These are phyloP conservation scores for Zalophus californianus DNA, from an alignment of 2,797 vertebrate species.

Conservation along the genomic window DNA sequence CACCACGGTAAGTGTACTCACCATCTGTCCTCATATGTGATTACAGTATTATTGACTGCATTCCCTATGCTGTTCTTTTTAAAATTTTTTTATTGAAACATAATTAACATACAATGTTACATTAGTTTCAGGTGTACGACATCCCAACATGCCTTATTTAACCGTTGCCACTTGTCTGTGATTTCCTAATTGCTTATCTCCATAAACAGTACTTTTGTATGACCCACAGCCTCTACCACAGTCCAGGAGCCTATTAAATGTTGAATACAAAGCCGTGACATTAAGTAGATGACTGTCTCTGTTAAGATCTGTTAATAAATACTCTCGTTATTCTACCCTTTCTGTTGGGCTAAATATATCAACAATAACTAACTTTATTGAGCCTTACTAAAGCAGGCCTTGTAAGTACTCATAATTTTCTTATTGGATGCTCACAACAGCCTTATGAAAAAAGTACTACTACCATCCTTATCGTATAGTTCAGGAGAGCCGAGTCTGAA, in stretches of 20 bases:
- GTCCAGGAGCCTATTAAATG: neutral
- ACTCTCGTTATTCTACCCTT: neutral
- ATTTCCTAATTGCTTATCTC: neutral
- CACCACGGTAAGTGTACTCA: neutral
- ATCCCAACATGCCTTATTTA: neutral
- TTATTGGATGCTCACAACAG: neutral
- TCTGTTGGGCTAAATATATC: neutral
- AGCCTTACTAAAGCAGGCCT: neutral
- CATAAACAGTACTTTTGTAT: neutral
- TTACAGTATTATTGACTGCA: neutral
- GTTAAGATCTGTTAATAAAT: conserved; percentile 14
- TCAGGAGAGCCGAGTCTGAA: neutral
- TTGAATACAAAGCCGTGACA: neutral
- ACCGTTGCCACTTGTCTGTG: neutral
- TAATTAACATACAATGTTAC: neutral
- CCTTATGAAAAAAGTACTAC: neutral
- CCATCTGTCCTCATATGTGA: neutral
- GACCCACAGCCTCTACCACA: neutral
- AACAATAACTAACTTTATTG: neutral
- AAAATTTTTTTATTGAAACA: neutral
- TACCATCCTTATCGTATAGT: neutral
- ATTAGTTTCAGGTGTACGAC: neutral
- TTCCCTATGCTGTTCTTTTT: neutral
- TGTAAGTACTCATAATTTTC: neutral
- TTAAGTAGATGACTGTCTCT: neutral